Base-by-base conservation (phyloP, 2,888 invertebrate species). In the Plagodis pulveraria region DNA sequence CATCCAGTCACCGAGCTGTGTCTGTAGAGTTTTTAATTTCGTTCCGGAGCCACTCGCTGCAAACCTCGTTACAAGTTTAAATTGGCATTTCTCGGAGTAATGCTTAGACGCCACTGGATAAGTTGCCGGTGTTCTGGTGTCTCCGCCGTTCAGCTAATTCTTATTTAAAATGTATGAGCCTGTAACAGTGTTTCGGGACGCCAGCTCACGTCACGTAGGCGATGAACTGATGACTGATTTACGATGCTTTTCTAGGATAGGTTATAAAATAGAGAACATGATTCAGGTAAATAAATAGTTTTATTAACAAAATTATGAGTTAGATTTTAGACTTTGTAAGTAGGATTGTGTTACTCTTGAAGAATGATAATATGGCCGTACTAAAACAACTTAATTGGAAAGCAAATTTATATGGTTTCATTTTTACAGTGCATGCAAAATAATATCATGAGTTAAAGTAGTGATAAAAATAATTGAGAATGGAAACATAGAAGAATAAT, bases 11-110 rank as follows among this genome's bases (percentile, higher is more conserved):
- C 74, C 76, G 71, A 77, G 81, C 79, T 78, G 63, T 62, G 61
- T 62, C 82, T 72, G 84, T 76, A 66, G 86, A 90, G 83, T 91
- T 91, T 90, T 91, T 91, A 91, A 91, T 91, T 91, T 88, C 82
- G 87, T 89, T 89, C 83, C 84, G 75, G 81, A 85, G 86, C 86
- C 89, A 87, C 89, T 89, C 85, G 89, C 85, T 83, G 87, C 84
- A 87, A 89, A 90, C 87, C 90, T 91, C 86, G 90, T 91, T 91
- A 91, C 89, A 91, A 91, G 86, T 91, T 91, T 91, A 91, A 91
- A 91, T 91, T 91, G 91, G 88, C 89, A 86, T 90, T 90, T 90
- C 89, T 87, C 89, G 82, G 84, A 87, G 88, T 88, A 89, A 89
- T 87, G 86, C 88, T 84, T 86, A 86, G 85, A 88, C 81, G 84